A percentile compares a stretch with the other conserved stretches of the same genome.
phyloP scores from a whole-genome alignment of 2,888 invertebrate genomes.

The Drosophila suboccidentalis region DNA sequence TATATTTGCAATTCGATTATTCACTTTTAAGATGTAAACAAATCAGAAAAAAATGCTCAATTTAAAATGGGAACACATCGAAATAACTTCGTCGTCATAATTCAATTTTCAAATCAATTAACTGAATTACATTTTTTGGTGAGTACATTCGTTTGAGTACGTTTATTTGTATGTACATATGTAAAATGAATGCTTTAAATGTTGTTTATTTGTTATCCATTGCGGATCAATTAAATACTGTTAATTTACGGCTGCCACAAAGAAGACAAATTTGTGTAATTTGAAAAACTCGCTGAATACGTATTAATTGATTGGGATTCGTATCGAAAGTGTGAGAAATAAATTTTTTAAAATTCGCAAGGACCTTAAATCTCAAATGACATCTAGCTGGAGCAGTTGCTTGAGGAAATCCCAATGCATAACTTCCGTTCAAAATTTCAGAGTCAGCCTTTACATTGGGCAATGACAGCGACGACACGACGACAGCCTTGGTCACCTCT shows the following conservation, averaged over 20 bases:
- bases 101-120: slow-evolving; percentile 39
- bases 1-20: slow-evolving; percentile 37
- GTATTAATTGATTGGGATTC: slow-evolving; percentile 24
- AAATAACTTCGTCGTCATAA: slow-evolving; percentile 6
- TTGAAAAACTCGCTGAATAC: slow-evolving; percentile 11
- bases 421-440: slow-evolving; percentile 68
- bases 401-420: slow-evolving; percentile 63
- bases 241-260: slow-evolving; percentile 27
- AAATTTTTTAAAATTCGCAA: slow-evolving; percentile 6
- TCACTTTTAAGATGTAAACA: slow-evolving; percentile 21
- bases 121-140: slow-evolving; percentile 9
- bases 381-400: slow-evolving; percentile 55
- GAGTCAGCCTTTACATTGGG: slow-evolving; percentile 73
- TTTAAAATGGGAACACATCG: slow-evolving; percentile 29
- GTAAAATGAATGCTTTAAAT: slow-evolving; percentile 11
- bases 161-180: slow-evolving; percentile 9
- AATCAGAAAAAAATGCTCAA: slow-evolving; percentile 6
- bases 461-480: slow-evolving; percentile 65
- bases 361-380: slow-evolving; percentile 70
- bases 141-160: neutral
- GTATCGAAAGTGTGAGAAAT: slow-evolving; percentile 34
- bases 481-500: slow-evolving; percentile 59
- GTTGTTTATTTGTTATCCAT: slow-evolving; percentile 19
- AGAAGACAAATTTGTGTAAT: slow-evolving; percentile 37
- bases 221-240: slow-evolving; percentile 45